phyloP scores from a whole-genome alignment of 2,797 vertebrate species.

The Pempheris klunzingeri region DNA sequence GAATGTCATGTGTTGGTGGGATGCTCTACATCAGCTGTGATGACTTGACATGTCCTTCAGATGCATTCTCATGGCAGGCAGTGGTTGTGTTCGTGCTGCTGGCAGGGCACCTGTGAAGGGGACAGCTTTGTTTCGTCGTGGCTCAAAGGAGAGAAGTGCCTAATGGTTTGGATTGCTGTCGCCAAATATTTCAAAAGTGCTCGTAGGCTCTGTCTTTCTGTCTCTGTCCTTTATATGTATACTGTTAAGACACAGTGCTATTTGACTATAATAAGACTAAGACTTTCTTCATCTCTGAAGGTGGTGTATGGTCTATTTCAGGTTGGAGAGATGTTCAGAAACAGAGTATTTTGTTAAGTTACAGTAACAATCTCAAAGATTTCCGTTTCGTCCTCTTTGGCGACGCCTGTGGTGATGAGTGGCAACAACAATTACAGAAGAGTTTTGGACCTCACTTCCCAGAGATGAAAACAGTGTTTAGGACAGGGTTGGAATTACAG shows the following conservation, averaged over 20 bases:
- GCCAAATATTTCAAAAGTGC: neutral
- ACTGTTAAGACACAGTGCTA: neutral
- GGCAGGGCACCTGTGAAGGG: neutral
- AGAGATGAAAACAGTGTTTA: too few species aligned
- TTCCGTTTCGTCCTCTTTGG: too few species aligned
- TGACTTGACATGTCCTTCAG: constrained; percentile 2
- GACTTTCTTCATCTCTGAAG: neutral
- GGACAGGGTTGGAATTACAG: too few species aligned
- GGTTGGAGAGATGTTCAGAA: neutral
- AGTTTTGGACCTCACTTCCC: too few species aligned
- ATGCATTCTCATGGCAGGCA: neutral
- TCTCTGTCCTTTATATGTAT: neutral
- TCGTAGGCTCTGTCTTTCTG: neutral
- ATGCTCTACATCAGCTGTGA: neutral
- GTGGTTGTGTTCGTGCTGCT: neutral
- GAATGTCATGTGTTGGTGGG: too few species aligned
- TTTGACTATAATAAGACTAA: neutral
- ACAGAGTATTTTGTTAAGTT: neutral
- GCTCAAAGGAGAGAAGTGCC: constrained; percentile 9
- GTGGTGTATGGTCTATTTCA: neutral
- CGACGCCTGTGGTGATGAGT: too few species aligned
- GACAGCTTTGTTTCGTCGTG: neutral
- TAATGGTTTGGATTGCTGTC: neutral
- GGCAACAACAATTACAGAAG: too few species aligned
- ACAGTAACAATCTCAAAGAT: too few species aligned